Percentiles rank a stretch among this genome's conserved stretches.
These are phyloP conservation scores for Euura saliciscinereae DNA, from an alignment of 1,140 invertebrate genomes.

Conservation along the genomic window DNA sequence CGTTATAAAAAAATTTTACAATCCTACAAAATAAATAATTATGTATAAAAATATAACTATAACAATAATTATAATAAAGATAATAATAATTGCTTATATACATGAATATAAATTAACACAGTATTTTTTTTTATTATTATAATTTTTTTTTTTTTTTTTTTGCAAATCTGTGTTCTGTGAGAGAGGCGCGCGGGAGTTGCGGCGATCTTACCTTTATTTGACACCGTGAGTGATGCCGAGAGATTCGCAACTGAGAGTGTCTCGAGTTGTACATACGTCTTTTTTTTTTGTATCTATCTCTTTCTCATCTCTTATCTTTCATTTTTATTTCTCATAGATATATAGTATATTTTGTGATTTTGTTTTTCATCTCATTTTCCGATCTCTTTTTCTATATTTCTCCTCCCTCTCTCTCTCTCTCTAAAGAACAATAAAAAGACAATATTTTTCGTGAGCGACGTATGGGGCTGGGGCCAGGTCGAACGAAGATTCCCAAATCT, in stretches of 20 bases:
- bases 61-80: conserved; percentile 14
- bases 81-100: conserved; percentile 11
- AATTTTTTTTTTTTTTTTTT: conserved; percentile 26
- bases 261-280: conserved; percentile 28
- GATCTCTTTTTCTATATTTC: background rate
- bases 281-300: conserved; percentile 34
- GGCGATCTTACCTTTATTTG: conserved; percentile 50
- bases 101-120: background rate
- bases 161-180: conserved; percentile 7
- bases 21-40: background rate
- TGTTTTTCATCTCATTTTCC: conserved; percentile 23
- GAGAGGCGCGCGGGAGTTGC: background rate
- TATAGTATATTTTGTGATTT: conserved; percentile 15
- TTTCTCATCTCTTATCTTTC: conserved; percentile 19
- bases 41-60: background rate
- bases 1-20: too few relatives aligned
- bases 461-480: too few relatives aligned
- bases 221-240: conserved; percentile 41
- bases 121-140: conserved; percentile 21
- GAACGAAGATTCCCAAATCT: too few relatives aligned
- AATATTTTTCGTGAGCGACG: too few relatives aligned
- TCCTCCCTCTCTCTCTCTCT: background rate
- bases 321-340: conserved; percentile 17
- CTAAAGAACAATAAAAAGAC: background rate
- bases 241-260: conserved; percentile 43